These are phyloP conservation scores for Pelecanoides urinatrix DNA, from an alignment of 2,113 vertebrate species.

Conservation along the genomic window DNA sequence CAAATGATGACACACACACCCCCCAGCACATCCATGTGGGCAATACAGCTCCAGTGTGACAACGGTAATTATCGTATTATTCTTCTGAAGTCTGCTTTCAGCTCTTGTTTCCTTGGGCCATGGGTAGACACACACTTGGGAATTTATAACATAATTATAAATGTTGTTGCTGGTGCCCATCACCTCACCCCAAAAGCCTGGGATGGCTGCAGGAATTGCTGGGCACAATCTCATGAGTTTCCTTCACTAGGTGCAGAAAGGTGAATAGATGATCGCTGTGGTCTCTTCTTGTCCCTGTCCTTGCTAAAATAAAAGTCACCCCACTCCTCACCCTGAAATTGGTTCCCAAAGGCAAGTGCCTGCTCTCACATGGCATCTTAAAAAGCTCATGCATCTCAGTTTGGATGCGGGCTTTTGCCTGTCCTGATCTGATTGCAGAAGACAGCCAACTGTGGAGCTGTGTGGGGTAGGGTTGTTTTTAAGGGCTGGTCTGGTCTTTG, in stretches of 20 bases:
- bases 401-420: background rate
- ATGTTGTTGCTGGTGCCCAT: background rate
- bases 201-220: background rate
- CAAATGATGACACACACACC: background rate
- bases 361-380: background rate
- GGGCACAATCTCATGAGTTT: background rate
- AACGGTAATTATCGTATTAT: background rate
- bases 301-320: conserved; percentile 38
- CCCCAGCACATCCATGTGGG: background rate
- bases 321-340: background rate
- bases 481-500: background rate
- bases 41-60: background rate
- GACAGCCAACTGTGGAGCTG: background rate
- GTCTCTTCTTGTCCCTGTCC: background rate
- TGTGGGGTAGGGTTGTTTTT: background rate
- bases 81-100: background rate
- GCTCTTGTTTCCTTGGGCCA: background rate
- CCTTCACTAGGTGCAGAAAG: background rate
- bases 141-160: background rate
- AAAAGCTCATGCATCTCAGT: background rate
- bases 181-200: background rate
- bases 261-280: background rate
- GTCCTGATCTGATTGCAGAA: conserved; percentile 34
- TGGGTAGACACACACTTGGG: background rate
- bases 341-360: background rate